These are phyloP conservation scores for Limnephilus rhombicus DNA, from an alignment of 2,888 invertebrate genomes.

Conservation along the genomic window DNA sequence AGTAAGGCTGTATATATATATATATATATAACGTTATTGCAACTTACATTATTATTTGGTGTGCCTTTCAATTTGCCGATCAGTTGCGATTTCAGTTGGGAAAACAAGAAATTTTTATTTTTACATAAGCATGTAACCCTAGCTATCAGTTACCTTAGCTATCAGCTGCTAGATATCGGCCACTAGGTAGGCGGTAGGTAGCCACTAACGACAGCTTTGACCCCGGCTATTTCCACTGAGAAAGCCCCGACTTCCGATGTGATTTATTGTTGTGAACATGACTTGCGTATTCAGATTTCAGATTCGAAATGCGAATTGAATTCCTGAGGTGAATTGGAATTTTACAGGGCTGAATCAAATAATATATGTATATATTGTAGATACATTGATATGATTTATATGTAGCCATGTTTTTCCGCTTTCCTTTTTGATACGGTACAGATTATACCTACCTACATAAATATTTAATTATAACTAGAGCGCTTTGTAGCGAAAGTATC, in stretches of 20 bases:
- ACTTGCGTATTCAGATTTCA: neutral
- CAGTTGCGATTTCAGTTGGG: no score
- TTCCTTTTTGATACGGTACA: neutral
- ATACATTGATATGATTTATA: neutral
- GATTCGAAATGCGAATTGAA: neutral
- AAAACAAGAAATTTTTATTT: no score
- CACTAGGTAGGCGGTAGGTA: neutral
- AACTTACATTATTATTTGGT: no score
- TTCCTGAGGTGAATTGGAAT: neutral
- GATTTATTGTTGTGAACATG: neutral
- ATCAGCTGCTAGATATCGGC: neutral
- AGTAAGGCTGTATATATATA: no score
- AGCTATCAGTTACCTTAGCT: neutral
- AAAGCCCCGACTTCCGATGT: neutral
- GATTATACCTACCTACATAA: no score
- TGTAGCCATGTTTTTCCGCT: neutral
- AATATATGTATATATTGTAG: neutral
- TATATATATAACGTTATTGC: no score
- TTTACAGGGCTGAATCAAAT: neutral
- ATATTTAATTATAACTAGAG: no score
- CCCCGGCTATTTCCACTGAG: slow-evolving; percentile 1
- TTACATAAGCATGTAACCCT: no score
- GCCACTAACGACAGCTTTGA: neutral
- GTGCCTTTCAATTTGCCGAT: no score
- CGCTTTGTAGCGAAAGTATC: neutral